Percentiles rank a stretch among this genome's conserved stretches.
These are phyloP conservation scores for Eurytoma adleriae DNA, from an alignment of 2,888 invertebrate genomes.

Conservation along the genomic window DNA sequence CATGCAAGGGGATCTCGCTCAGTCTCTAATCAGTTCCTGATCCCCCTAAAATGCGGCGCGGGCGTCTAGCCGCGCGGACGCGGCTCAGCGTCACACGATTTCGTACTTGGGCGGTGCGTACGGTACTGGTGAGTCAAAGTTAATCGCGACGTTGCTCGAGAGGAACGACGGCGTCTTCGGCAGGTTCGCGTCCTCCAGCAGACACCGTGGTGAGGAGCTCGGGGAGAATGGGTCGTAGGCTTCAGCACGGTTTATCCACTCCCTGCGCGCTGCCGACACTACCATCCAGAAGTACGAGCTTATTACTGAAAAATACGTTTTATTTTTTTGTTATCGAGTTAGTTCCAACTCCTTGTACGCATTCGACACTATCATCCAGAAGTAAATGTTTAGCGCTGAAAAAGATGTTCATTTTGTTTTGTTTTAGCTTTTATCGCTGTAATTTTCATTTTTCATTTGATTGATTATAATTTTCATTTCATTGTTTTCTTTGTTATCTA, in stretches of 20 bases:
- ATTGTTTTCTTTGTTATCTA: too few relatives aligned
- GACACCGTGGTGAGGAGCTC: neutral
- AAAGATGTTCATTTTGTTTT: neutral
- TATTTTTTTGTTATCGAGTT: neutral
- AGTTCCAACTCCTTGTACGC: conserved; percentile 66
- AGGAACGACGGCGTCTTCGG: conserved; percentile 71
- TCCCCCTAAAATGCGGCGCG: too few relatives aligned
- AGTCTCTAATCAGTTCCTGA: too few relatives aligned
- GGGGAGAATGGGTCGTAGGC: neutral
- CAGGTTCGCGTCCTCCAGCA: conserved; percentile 59
- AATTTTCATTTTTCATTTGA: neutral
- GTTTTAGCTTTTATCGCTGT: neutral
- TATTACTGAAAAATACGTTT: conserved; percentile 62
- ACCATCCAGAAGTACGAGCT: conserved; percentile 70
- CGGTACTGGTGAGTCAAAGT: conserved; percentile 37
- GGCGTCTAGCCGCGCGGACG: neutral
- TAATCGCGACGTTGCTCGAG: conserved; percentile 31
- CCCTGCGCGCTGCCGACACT: conserved; percentile 68
- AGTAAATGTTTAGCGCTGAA: conserved; percentile 68
- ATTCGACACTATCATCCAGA: conserved; percentile 70
- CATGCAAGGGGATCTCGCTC: neutral
- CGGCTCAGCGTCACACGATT: conserved; percentile 27
- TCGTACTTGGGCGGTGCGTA: conserved; percentile 48
- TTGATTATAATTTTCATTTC: too few relatives aligned
- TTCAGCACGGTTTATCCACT: conserved; percentile 60